phyloP scores from a whole-genome alignment of 2,888 invertebrate species.

The Ferdinandea cuprea region DNA sequence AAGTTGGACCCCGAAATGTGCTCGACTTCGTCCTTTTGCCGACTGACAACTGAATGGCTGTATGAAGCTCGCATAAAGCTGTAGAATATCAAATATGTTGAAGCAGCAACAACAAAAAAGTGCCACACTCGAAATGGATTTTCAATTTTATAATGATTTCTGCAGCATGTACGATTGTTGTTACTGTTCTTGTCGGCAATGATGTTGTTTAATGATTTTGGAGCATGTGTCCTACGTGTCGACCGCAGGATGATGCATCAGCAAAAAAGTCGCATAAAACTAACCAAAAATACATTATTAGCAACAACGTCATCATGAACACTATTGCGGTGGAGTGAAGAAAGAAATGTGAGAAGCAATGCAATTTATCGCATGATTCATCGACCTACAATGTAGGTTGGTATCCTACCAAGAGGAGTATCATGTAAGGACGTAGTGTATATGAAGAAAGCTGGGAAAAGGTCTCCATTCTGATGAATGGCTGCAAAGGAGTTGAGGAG shows the following conservation, averaged over 20 bases:
- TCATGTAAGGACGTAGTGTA: constrained; percentile 15
- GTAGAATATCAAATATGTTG: constrained; percentile 9
- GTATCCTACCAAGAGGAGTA: background rate
- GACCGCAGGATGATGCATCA: constrained; percentile 69
- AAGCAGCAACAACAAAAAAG: constrained; percentile 18
- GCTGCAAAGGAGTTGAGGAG: no score
- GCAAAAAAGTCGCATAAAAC: constrained; percentile 32
- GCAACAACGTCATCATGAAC: constrained; percentile 29
- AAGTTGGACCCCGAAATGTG: constrained; percentile 54
- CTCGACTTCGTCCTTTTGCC: constrained; percentile 59
- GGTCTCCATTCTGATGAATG: background rate
- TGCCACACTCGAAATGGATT: constrained; percentile 66
- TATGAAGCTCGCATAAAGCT: constrained; percentile 52
- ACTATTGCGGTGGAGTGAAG: background rate
- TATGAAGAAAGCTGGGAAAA: constrained; percentile 7
- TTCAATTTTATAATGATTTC: constrained; percentile 69
- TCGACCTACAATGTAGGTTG: constrained; percentile 51
- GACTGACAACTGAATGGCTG: constrained; percentile 62
- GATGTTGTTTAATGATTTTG: constrained; percentile 21
- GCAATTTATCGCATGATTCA: constrained; percentile 54
- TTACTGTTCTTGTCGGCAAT: constrained; percentile 20
- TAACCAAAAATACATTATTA: constrained; percentile 21
- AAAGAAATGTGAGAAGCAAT: constrained; percentile 11
- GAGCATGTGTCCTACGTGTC: constrained; percentile 60
- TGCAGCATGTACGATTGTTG: constrained; percentile 20